These are phyloP conservation scores for Clarias magur DNA, from an alignment of 2,113 vertebrate genomes.

Conservation along the genomic window DNA sequence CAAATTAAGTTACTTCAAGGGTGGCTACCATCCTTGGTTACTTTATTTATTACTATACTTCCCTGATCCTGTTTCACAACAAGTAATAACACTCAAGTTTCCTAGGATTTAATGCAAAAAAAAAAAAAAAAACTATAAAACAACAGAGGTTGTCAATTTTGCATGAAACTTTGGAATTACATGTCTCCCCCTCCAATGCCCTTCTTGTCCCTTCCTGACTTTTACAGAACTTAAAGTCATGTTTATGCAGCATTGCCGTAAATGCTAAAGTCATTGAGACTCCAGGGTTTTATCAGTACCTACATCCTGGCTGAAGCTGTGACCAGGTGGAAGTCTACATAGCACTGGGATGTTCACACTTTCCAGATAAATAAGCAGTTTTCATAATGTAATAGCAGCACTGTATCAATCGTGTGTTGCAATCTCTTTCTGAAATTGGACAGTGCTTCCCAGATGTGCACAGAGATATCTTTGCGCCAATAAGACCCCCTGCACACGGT, in stretches of 20 bases:
- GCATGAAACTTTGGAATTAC: slow-evolving; percentile 11
- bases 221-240: slow-evolving; percentile 37
- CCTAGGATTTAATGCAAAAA: background rate
- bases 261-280: slow-evolving; percentile 18
- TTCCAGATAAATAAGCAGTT: slow-evolving; percentile 59
- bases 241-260: slow-evolving; percentile 10
- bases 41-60: slow-evolving; percentile 57
- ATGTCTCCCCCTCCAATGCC: background rate
- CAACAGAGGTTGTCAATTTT: background rate
- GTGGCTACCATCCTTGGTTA: slow-evolving; percentile 61
- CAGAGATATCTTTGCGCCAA: slow-evolving; percentile 56
- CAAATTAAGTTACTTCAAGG: slow-evolving; percentile 70
- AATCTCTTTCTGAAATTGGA: slow-evolving; percentile 47
- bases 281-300: slow-evolving; percentile 15
- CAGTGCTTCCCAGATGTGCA: slow-evolving; percentile 34
- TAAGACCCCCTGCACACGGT: slow-evolving; percentile 50
- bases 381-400: slow-evolving; percentile 60
- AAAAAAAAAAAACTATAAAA: background rate
- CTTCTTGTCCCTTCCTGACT: background rate
- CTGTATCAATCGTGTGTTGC: slow-evolving; percentile 50
- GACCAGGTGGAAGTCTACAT: slow-evolving; percentile 62
- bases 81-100: slow-evolving; percentile 28
- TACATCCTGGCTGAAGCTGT: slow-evolving; percentile 32
- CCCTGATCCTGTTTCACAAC: slow-evolving; percentile 67
- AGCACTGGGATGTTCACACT: slow-evolving; percentile 47